phyloP scores from a whole-genome alignment of 2,797 vertebrate species.

The Etheostoma nigrum region DNA sequence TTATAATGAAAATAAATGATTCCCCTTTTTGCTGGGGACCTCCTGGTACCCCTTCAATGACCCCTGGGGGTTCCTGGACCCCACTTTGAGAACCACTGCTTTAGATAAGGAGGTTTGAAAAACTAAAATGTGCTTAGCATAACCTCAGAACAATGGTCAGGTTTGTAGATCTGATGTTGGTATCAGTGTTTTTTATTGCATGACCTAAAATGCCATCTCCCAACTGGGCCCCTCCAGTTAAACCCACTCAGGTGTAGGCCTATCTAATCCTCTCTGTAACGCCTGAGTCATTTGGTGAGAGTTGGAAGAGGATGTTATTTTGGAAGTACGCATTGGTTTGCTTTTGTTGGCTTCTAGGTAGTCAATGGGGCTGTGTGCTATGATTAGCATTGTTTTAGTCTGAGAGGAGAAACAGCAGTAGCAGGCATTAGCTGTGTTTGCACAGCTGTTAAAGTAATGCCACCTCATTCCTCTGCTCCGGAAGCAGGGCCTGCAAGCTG shows the following conservation, averaged over 20 bases:
- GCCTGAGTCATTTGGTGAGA: constrained; percentile 51
- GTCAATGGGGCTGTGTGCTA: constrained; percentile 63
- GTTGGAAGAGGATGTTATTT: constrained; percentile 51
- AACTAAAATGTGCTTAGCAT: constrained; percentile 7
- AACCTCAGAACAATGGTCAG: constrained; percentile 7
- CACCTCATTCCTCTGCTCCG: constrained; percentile 73
- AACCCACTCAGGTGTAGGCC: constrained; percentile 28
- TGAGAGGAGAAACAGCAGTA: constrained; percentile 66
- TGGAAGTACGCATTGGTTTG: constrained; percentile 50
- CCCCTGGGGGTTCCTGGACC: too few relatives aligned
- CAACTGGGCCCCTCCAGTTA: constrained; percentile 9
- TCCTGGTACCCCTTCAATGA: too few relatives aligned
- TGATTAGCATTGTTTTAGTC: constrained; percentile 68
- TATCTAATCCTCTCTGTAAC: constrained; percentile 33
- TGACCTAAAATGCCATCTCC: constrained; percentile 23
- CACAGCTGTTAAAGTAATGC: constrained; percentile 84
- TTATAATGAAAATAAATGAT: too few relatives aligned
- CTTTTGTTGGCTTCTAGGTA: constrained; percentile 45
- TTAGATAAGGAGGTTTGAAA: constrained; percentile 31
- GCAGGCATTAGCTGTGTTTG: constrained; percentile 80
- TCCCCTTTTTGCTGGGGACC: too few relatives aligned
- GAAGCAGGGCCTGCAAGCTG: constrained; percentile 49
- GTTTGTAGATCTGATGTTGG: constrained; percentile 17
- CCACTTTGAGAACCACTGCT: not conserved
- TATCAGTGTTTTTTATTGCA: constrained; percentile 4